Percentiles rank a stretch among this genome's conserved stretches.
phyloP scores from a whole-genome alignment of 2,797 vertebrate genomes.

The Otolemur crassicaudatus region DNA sequence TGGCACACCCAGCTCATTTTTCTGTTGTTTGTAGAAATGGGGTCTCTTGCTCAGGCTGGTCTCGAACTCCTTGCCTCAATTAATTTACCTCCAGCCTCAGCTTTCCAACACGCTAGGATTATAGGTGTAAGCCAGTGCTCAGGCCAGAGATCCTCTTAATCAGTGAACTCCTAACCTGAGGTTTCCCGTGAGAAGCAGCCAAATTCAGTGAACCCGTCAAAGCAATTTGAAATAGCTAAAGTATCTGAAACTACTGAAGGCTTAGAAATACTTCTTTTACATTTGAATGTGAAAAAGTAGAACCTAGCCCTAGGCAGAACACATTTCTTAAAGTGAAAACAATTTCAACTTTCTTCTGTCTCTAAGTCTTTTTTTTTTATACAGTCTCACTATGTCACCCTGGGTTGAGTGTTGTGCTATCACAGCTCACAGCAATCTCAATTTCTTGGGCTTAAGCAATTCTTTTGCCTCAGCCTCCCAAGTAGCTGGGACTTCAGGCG shows the following conservation, averaged over 20 bases:
- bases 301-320: not conserved
- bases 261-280: not conserved
- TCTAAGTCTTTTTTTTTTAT: not conserved
- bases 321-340: not conserved
- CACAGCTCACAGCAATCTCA: too few relatives aligned
- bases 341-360: not conserved
- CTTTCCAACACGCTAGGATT: not conserved
- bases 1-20: not conserved
- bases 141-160: not conserved
- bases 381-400: too few relatives aligned
- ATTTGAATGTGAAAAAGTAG: not conserved
- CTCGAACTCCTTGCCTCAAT: not conserved
- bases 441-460: too few relatives aligned
- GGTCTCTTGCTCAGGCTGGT: not conserved
- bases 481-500: too few relatives aligned
- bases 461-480: too few relatives aligned
- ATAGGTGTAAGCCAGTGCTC: not conserved
- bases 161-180: not conserved
- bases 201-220: not conserved
- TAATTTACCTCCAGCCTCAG: not conserved
- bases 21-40: not conserved
- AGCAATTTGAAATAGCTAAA: not conserved
- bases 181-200: not conserved
- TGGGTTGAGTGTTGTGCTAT: too few relatives aligned
- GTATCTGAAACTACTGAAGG: not conserved